Conservation (phyloP, 2,797 vertebrate genomes). For the Threskiornis aethiopicus region DNA sequence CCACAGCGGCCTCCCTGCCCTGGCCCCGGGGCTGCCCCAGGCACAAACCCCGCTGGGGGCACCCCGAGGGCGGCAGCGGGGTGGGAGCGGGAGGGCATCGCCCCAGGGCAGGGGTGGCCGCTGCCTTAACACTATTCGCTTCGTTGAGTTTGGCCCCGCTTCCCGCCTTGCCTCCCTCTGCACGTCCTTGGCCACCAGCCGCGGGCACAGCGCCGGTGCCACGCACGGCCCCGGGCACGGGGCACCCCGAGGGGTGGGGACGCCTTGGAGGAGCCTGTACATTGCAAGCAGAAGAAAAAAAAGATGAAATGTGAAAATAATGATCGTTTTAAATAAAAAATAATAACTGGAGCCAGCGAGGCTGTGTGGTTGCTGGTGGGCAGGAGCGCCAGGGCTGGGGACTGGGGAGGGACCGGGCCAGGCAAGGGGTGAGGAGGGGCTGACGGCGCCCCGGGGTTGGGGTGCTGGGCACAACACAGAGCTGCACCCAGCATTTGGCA, state of each 20-base stretch:
- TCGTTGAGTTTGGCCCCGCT: not conserved
- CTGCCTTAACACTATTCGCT: constrained; percentile 24
- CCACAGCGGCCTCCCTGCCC: accelerated
- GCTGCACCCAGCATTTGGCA: not conserved
- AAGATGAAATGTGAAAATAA: constrained; percentile 52
- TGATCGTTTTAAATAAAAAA: constrained; percentile 70
- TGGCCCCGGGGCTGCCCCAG: not conserved
- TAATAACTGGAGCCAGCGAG: not conserved
- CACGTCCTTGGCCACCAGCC: not conserved
- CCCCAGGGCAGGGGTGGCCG: not conserved
- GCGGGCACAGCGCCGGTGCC: accelerated
- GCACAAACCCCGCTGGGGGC: not conserved
- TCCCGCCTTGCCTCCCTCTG: not conserved
- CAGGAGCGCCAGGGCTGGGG: not conserved
- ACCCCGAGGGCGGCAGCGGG: not conserved
- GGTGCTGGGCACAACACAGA: too few species aligned
- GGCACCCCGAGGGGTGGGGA: not conserved
- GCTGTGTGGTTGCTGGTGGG: not conserved
- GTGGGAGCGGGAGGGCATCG: accelerated
- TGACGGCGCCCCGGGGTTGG: too few species aligned
- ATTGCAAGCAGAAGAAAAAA: constrained; percentile 53
- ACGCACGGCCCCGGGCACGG: not conserved
- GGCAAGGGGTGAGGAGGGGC: not conserved
- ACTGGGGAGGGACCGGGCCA: not conserved
- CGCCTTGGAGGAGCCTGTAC: constrained; percentile 41